Base-by-base conservation (phyloP, 2,113 vertebrate genomes). In the Esox niger region DNA sequence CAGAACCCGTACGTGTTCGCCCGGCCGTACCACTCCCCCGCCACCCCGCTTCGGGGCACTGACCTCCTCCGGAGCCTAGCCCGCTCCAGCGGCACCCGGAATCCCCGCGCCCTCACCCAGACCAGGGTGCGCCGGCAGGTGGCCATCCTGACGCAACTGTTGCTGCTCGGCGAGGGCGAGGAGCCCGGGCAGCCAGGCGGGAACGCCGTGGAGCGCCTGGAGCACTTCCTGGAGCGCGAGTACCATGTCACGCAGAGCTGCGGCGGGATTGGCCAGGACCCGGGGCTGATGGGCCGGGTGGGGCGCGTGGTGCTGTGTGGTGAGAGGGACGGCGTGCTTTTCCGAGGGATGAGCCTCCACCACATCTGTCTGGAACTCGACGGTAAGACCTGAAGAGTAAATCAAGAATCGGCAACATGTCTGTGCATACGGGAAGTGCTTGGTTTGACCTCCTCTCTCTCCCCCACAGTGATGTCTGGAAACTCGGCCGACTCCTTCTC, bases 331-430 rank as follows among this genome's bases (percentile, higher is more conserved):
- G 91, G 91, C 9, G 91, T 92, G 23, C 82, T 92, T 55, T 93
- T 93, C 80, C 86, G 89, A 80, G 91, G 91, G 23, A 92, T 92
- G 91, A 93, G 90, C 66, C 82, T 93, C 23, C 91, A 92, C 70
- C 89, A 92, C 84, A 92, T 93, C 86, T 93, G 91, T 79, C 82
- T 93, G 70, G 91, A 93, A 57, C 82, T 93, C 55, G 91, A 93
- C 10, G 91, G 91, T 93, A 70, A 91, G 38, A 43, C 38, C 38
- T 43, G 38, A 43, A 15, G 13, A 17, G 38, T 43, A 3, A 43
- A 43, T 3, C 38, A 13, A 43, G 35, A 43, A 43, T 3, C 8
- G 13, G 47, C 6, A 52, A 52, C n/a, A 21, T 23, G n/a, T 7
- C 6, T 6, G 6, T 52, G n/a, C 21, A 52, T n/a, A n/a, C n/a